Percentiles rank a stretch among this genome's conserved stretches.
Evolutionary conservation across 2,888 invertebrate species (phyloP).

Genomic region (Zootermopsis nevadensis): DNA sequence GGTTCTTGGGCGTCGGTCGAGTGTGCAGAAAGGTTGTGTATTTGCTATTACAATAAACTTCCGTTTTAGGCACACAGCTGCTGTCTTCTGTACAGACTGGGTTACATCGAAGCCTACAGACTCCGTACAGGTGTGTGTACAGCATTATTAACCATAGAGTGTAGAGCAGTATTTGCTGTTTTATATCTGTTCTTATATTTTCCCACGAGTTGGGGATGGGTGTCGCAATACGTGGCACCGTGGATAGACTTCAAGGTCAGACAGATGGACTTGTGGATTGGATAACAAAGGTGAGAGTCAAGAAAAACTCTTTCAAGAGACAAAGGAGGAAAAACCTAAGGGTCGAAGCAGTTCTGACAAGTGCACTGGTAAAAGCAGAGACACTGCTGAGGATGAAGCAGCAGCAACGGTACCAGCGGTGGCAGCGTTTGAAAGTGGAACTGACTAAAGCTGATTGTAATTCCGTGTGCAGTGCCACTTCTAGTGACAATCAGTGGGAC

Average conservation of each 20-base stretch:
- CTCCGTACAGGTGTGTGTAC: neutral
- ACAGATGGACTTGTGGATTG: slow-evolving; percentile 53
- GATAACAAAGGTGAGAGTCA: slow-evolving; percentile 53
- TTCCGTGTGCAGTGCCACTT: slow-evolving; percentile 9
- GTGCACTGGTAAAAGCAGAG: slow-evolving; percentile 71
- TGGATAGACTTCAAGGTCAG: slow-evolving; percentile 45
- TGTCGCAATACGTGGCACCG: slow-evolving; percentile 30
- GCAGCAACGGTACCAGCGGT: slow-evolving; percentile 71
- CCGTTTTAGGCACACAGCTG: too few species aligned
- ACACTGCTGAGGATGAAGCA: slow-evolving; percentile 72
- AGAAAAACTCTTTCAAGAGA: slow-evolving; percentile 52
- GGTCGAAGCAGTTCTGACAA: slow-evolving; percentile 73
- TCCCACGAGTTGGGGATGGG: slow-evolving; percentile 34
- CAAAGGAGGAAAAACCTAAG: slow-evolving; percentile 72
- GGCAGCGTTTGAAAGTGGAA: slow-evolving; percentile 63
- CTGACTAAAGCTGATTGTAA: slow-evolving; percentile 45
- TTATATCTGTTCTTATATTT: neutral
- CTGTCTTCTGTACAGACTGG: neutral
- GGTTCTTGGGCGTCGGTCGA: too few species aligned
- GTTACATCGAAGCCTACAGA: neutral
- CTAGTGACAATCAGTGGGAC: slow-evolving; percentile 55
- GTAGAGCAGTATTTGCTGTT: neutral
- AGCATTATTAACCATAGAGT: neutral
- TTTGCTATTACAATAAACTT: neutral
- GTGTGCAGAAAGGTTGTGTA: neutral